Percentiles rank a stretch among this genome's conserved stretches.
Conservation (phyloP, 2,113 vertebrate genomes). For the Chaetops frenatus region DNA sequence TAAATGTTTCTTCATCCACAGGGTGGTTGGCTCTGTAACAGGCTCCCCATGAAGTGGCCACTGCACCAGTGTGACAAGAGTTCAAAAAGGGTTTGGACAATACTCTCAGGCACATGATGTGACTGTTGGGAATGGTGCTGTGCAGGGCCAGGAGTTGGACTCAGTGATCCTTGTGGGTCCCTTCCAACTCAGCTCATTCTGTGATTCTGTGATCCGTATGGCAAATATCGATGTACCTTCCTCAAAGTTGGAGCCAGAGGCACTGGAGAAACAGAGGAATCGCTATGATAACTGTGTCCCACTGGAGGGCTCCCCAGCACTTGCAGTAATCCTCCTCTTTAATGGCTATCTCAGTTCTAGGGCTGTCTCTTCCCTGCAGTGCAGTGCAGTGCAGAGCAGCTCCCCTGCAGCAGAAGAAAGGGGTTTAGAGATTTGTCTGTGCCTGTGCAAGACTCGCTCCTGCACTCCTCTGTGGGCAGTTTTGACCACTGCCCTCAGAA, state of each 20-base stretch:
- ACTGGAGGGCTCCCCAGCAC: constrained; percentile 54
- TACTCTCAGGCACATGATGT: background rate
- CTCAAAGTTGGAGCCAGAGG: background rate
- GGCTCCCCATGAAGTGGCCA: background rate
- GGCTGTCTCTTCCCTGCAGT: background rate
- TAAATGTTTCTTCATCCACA: rapidly evolving
- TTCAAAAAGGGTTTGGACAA: background rate
- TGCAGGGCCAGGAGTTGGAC: background rate
- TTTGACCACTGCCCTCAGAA: background rate
- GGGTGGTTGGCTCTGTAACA: rapidly evolving
- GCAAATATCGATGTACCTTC: background rate
- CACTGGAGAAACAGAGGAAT: background rate
- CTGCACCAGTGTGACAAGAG: background rate
- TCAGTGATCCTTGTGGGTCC: background rate
- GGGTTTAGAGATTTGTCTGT: background rate
- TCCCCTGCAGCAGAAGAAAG: background rate
- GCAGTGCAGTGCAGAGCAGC: background rate
- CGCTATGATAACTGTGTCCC: background rate
- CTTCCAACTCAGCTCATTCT: background rate
- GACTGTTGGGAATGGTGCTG: no score
- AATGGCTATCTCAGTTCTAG: background rate
- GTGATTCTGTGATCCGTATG: background rate
- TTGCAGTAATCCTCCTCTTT: background rate
- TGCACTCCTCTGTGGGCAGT: background rate
- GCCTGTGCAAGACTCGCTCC: background rate